phyloP scores from a whole-genome alignment of 2,113 vertebrate genomes.

The Hystrix brachyura region DNA sequence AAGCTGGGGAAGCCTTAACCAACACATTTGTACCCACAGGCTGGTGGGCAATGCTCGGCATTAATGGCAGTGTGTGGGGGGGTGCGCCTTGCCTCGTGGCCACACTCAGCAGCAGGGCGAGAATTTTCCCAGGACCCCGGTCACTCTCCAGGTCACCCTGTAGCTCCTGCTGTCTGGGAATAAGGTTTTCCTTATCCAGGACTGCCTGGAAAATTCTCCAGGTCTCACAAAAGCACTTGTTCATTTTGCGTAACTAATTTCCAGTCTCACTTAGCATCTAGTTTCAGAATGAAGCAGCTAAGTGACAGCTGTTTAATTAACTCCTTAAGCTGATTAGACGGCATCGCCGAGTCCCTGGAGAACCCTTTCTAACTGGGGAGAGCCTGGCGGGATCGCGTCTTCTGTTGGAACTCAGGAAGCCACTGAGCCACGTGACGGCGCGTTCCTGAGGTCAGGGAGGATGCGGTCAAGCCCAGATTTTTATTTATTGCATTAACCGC shows the following conservation, averaged over 20 bases:
- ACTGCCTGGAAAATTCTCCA: conserved; percentile 55
- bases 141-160: neutral
- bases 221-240: conserved; percentile 44
- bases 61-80: accelerated
- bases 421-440: conserved; percentile 71
- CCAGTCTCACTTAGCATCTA: conserved; percentile 87
- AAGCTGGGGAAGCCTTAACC: accelerated
- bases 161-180: accelerated
- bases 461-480: conserved; percentile 71
- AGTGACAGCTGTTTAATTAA: conserved; percentile 91
- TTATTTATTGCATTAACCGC: neutral
- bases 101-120: accelerated
- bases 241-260: conserved; percentile 83
- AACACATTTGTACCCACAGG: accelerated
- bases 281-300: conserved; percentile 87
- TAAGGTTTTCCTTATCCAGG: neutral
- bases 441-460: conserved; percentile 70
- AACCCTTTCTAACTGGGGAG: conserved; percentile 84
- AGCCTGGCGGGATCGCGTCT: conserved; percentile 67
- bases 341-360: conserved; percentile 85
- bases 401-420: conserved; percentile 83
- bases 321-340: conserved; percentile 90
- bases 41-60: neutral
- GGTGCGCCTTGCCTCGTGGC: accelerated
- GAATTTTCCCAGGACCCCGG: neutral